A percentile compares a stretch with the other conserved stretches of the same genome.
phyloP scores from a whole-genome alignment of 2,113 vertebrate genomes.

The Eurystomus gularis region DNA sequence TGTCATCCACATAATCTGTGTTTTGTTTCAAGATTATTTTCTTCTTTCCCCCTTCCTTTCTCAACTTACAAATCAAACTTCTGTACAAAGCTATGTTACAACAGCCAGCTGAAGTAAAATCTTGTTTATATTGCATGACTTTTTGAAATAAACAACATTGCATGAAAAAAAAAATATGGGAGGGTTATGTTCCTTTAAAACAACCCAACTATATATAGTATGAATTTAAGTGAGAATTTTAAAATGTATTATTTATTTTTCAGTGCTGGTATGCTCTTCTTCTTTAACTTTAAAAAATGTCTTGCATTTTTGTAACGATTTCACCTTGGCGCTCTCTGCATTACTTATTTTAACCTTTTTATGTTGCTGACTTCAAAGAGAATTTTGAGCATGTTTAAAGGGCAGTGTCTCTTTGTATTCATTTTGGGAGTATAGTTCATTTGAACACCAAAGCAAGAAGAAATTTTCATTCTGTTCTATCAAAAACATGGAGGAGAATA shows the following conservation, averaged over 20 bases:
- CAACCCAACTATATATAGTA: neutral
- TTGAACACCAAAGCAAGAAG: neutral
- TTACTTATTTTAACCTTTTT: constrained; percentile 4
- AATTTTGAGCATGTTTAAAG: neutral
- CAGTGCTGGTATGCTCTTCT: neutral
- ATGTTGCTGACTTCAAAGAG: neutral
- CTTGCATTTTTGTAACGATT: neutral
- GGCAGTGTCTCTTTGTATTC: neutral
- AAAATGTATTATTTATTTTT: constrained; percentile 30
- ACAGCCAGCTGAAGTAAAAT: neutral
- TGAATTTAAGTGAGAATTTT: neutral
- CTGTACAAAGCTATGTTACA: neutral
- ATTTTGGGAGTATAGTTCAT: neutral
- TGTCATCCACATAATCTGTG: neutral
- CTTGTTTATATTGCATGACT: constrained; percentile 33
- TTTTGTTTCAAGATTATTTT: neutral
- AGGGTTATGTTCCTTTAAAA: neutral
- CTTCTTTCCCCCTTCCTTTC: neutral
- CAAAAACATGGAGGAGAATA: neutral
- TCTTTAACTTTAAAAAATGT: neutral
- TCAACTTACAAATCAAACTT: neutral
- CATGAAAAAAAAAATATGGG: neutral
- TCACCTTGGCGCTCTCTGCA: neutral
- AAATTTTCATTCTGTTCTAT: neutral
- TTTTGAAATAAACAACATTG: neutral